Base-by-base conservation (phyloP, 2,113 vertebrate species). In the Suncus etruscus region DNA sequence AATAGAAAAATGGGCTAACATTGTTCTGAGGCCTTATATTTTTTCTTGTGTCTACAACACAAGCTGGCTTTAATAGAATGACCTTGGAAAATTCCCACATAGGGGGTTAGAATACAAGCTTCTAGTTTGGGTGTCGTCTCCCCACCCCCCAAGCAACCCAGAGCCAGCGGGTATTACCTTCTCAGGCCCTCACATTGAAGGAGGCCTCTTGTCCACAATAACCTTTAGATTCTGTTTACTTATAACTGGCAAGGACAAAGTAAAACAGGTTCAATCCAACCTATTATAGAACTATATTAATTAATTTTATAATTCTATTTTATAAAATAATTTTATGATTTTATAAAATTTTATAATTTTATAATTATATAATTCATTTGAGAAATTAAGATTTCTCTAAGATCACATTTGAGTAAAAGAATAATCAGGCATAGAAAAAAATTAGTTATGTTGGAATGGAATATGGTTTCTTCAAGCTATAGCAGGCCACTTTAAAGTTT, bases 401-500 rank as follows among this genome's bases (percentile, higher is more conserved):
- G 69, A 39, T 85, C 74, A 61, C 63, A 54, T 29, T 39, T 22
- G 69, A 32, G 18, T 15, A 15, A 18, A n/a, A n/a, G 54, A 70
- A 69, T 81, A 58, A 81, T 72, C 61, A 86, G 29, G 63, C 77
- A 77, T 58, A 54, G 80, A 90, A 94, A 66, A 77, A 89, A 76
- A 79, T 83, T 54, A 91, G 90, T 93, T 89, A 92, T 32, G 1
- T 74, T 47, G 63, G 24, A 81, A 89, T 31, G 88, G 63, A 39
- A 91, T 58, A 65, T 74, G 75, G 86, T 32, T 89, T 58, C 69
- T 80, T 83, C 83, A 93, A 89, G 86, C 48, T 25, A 24, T 58
- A 78, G 78, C 45, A n/a, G 50, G 48, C 72, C 72, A 86, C 63
- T 90, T 95, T 88, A 78, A 5, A 31, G 29, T 95, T 92, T 93